Evolutionary conservation across 2,113 vertebrate genomes (phyloP).

Genomic region (Mastomys natalensis): DNA sequence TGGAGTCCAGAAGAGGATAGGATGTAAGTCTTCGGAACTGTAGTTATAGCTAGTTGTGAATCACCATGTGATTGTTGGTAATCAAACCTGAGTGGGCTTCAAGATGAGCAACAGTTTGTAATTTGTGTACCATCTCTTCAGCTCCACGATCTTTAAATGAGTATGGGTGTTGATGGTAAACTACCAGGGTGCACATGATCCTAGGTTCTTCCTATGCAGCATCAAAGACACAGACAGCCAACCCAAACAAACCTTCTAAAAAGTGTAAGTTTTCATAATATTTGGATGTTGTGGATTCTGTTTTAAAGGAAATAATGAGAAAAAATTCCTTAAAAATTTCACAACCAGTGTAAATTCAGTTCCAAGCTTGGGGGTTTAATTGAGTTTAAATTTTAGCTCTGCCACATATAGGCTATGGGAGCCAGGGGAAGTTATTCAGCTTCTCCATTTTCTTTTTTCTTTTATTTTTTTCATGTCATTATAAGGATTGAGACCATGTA

Average conservation of each 20-base stretch:
- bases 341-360: not conserved
- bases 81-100: not conserved
- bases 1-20: not conserved
- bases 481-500: not conserved
- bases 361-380: not conserved
- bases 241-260: not conserved
- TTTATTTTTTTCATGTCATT: constrained; percentile 14
- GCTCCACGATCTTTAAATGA: not conserved
- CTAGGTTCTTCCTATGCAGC: not conserved
- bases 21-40: not conserved
- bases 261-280: constrained; percentile 11
- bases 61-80: not conserved
- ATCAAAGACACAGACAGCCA: not conserved
- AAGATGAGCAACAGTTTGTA: not conserved
- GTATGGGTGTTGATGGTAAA: not conserved
- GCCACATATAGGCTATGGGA: not conserved
- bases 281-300: not conserved
- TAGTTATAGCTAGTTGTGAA: not conserved
- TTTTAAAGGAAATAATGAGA: constrained; percentile 32
- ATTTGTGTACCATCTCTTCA: not conserved
- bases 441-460: not conserved
- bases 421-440: not conserved
- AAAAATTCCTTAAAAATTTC: not conserved
- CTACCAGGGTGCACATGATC: not conserved
- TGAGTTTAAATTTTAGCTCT: constrained; percentile 9